A percentile compares a stretch with the other conserved stretches of the same genome.
Evolutionary conservation across 2,797 vertebrate genomes (phyloP).

Genomic region (Valencia hispanica): DNA sequence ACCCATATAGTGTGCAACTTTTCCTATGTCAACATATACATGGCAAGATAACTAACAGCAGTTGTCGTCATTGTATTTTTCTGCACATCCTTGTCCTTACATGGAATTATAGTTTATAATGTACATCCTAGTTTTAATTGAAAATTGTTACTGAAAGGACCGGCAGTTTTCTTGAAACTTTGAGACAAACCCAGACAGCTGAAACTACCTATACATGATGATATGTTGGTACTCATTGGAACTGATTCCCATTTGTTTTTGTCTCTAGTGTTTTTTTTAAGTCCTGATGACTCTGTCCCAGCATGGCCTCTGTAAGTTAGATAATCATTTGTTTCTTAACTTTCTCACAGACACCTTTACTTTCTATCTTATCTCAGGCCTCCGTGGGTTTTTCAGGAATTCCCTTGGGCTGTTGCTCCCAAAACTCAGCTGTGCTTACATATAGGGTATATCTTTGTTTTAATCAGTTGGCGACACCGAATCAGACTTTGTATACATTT

Average conservation of each 20-base stretch:
- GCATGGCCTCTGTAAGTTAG: not conserved
- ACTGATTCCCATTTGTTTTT: slow-evolving; percentile 19
- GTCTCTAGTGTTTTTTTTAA: slow-evolving; percentile 13
- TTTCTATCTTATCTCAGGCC: not conserved
- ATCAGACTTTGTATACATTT: slow-evolving; percentile 19
- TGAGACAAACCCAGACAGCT: not conserved
- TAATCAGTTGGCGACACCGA: slow-evolving; percentile 20
- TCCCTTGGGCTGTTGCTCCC: not conserved
- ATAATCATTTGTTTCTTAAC: not conserved
- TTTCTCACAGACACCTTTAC: not conserved
- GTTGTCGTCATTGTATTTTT: too few relatives aligned
- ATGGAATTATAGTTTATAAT: too few relatives aligned
- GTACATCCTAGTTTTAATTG: too few relatives aligned
- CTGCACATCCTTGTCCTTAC: too few relatives aligned
- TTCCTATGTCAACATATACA: too few relatives aligned
- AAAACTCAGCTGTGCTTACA: not conserved
- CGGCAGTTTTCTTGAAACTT: not conserved
- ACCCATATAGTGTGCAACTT: too few relatives aligned
- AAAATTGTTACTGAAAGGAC: too few relatives aligned
- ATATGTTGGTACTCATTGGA: not conserved
- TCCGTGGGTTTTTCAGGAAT: not conserved
- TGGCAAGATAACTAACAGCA: too few relatives aligned
- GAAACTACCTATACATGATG: not conserved
- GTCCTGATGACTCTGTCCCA: not conserved
- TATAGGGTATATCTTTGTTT: slow-evolving; percentile 29